Evolutionary conservation across 2,113 vertebrate genomes (phyloP).

Genomic region (Plectropomus leopardus): DNA sequence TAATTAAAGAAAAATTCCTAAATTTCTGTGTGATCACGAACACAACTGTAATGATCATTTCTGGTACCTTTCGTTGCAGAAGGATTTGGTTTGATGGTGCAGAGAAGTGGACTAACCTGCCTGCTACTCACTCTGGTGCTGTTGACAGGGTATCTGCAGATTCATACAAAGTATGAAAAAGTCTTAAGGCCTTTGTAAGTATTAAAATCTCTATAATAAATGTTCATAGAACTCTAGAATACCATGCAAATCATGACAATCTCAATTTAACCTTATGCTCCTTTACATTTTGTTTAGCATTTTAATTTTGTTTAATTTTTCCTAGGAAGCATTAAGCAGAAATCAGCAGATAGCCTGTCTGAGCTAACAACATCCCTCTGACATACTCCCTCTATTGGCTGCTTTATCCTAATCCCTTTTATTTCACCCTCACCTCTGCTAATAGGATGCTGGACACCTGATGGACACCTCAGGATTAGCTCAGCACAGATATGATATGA

Average conservation of each 20-base stretch:
- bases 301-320: background rate
- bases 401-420: background rate
- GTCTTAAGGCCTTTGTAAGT: background rate
- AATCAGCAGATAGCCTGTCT: constrained; percentile 45
- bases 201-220: background rate
- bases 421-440: background rate
- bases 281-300: background rate
- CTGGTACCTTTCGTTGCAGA: constrained; percentile 33
- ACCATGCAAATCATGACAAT: background rate
- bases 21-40: constrained; percentile 58
- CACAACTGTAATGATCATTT: constrained; percentile 31
- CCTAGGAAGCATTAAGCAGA: constrained; percentile 2
- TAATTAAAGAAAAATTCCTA: constrained; percentile 26
- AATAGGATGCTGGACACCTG: background rate
- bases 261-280: background rate
- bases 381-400: constrained; percentile 61
- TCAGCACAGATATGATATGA: constrained; percentile 2
- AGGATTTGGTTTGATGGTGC: constrained; percentile 50
- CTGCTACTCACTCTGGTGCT: constrained; percentile 26
- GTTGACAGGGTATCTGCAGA: constrained; percentile 36
- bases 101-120: constrained; percentile 36
- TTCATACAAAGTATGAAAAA: background rate
- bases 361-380: constrained; percentile 31
- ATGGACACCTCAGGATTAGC: background rate
- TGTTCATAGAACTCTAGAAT: background rate